These are phyloP conservation scores for Pomatorhinus ruficollis DNA, from an alignment of 2,113 vertebrate species.

Conservation along the genomic window DNA sequence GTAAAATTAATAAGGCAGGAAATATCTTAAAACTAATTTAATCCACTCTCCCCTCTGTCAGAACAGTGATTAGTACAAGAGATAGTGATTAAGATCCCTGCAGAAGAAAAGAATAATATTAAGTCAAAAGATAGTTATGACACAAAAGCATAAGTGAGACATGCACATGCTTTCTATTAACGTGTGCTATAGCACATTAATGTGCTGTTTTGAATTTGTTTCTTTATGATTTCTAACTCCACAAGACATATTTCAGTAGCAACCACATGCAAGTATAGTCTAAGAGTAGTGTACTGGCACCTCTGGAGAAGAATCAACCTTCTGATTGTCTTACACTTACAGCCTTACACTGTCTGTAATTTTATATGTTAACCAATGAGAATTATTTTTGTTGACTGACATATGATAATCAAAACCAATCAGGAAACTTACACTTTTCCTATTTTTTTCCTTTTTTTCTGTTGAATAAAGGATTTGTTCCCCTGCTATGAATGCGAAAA, in stretches of 20 bases:
- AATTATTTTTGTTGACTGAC: not conserved
- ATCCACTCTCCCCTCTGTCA: not conserved
- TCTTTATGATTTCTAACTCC: not conserved
- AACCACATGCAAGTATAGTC: not conserved
- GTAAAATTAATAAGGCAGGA: not conserved
- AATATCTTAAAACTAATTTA: not conserved
- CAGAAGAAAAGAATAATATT: not conserved
- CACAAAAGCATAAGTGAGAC: not conserved
- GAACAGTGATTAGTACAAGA: not conserved
- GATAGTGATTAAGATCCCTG: not conserved
- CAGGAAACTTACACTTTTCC: not conserved
- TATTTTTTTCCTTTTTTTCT: not conserved
- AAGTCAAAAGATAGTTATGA: not conserved
- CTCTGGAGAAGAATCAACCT: not conserved
- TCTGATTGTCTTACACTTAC: not conserved
- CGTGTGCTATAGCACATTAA: not conserved
- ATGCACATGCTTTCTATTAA: not conserved
- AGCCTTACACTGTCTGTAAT: not conserved
- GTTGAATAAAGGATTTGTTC: not conserved
- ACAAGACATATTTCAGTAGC: not conserved
- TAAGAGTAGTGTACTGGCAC: not conserved
- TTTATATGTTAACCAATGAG: not conserved
- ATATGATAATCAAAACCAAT: not conserved
- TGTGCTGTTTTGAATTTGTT: not conserved
- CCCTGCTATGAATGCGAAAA: not conserved